Percentiles rank a stretch among this genome's conserved stretches.
These are phyloP conservation scores for Cyprinodon variegatus DNA, from an alignment of 2,113 vertebrate genomes.

Conservation along the genomic window DNA sequence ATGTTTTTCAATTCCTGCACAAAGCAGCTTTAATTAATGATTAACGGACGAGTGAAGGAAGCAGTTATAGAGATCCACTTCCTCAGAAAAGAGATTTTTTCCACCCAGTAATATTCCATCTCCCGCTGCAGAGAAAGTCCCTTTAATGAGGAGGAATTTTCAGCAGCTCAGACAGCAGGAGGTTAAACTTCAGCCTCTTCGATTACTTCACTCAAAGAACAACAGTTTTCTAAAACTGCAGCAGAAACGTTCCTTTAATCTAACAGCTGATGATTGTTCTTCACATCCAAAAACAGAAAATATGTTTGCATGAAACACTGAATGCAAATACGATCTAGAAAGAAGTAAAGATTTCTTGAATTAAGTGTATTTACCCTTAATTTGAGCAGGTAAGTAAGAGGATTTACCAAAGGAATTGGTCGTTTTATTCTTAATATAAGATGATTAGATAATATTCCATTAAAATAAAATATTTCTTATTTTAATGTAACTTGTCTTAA, in stretches of 20 bases:
- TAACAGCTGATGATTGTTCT: neutral
- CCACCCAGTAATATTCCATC: neutral
- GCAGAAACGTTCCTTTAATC: neutral
- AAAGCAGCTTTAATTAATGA: slow-evolving; percentile 28
- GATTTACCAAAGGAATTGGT: too few species aligned
- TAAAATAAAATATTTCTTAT: too few species aligned
- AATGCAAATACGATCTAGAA: too few species aligned
- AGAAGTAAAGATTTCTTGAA: too few species aligned
- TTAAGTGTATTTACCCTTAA: too few species aligned
- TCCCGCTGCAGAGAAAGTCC: neutral
- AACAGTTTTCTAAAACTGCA: neutral
- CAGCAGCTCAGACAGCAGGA: neutral
- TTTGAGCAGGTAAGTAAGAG: too few species aligned
- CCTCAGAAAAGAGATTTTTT: neutral
- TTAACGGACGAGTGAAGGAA: neutral
- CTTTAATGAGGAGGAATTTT: slow-evolving; percentile 13
- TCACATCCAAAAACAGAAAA: neutral
- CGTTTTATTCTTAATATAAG: too few species aligned
- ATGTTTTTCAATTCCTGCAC: neutral
- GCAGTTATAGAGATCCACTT: slow-evolving; percentile 2
- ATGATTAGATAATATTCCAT: too few species aligned
- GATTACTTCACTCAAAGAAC: neutral
- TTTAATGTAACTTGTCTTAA: too few species aligned
- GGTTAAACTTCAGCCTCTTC: neutral
- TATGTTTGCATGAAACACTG: neutral